A percentile compares a stretch with the other conserved stretches of the same genome.
phyloP scores from a whole-genome alignment of 2,113 vertebrate genomes.

The Malaclemys terrapin region DNA sequence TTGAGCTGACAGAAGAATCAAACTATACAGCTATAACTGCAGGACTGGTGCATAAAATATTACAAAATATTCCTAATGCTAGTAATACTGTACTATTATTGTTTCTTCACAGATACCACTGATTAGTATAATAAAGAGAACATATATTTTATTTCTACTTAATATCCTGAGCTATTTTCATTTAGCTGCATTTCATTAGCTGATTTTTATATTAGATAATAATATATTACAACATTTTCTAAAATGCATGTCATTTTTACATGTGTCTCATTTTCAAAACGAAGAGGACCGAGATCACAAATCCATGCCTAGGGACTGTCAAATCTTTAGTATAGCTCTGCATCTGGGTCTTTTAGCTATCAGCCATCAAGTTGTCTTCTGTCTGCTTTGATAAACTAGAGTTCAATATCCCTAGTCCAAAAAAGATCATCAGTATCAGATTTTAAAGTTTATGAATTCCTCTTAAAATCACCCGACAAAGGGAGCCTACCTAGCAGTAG shows the following conservation, averaged over 20 bases:
- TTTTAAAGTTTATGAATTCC: not conserved
- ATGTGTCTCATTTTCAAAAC: not conserved
- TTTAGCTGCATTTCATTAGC: constrained; percentile 39
- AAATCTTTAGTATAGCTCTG: not conserved
- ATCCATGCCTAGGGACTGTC: not conserved
- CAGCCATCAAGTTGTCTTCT: not conserved
- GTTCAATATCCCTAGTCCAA: not conserved
- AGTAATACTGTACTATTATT: not conserved
- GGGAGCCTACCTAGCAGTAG: not conserved
- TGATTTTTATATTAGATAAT: constrained; percentile 27
- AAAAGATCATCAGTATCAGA: not conserved
- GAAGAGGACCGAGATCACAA: not conserved
- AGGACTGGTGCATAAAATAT: not conserved
- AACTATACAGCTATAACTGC: not conserved
- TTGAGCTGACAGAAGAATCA: constrained; percentile 1
- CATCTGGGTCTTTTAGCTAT: not conserved
- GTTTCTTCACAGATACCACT: not conserved
- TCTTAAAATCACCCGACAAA: not conserved
- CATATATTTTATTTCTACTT: constrained; percentile 31
- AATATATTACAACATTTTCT: not conserved
- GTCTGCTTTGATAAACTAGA: not conserved
- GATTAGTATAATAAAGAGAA: not conserved
- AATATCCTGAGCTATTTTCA: not conserved
- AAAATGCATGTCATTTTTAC: constrained; percentile 21
- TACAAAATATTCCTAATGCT: not conserved